phyloP scores from a whole-genome alignment of 2,113 vertebrate species.

The Anser cygnoides region DNA sequence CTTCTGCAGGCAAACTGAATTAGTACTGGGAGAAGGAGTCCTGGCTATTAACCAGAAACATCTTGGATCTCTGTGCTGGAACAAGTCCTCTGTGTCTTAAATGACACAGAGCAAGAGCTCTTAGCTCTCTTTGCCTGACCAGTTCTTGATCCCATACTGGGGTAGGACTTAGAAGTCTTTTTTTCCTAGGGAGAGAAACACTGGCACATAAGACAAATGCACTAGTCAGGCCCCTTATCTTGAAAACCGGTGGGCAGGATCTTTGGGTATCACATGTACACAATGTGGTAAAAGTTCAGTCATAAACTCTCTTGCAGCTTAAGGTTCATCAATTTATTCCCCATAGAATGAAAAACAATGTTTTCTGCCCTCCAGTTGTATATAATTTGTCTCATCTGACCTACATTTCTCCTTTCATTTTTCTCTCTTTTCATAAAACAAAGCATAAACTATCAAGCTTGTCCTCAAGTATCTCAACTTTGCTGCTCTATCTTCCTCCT shows the following conservation, averaged over 20 bases:
- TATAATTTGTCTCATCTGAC: neutral
- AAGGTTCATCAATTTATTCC: neutral
- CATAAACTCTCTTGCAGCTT: neutral
- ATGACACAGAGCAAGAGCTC: neutral
- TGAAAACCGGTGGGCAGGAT: neutral
- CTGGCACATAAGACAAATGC: neutral
- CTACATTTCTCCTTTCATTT: neutral
- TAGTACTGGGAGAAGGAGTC: neutral
- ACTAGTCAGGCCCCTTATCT: neutral
- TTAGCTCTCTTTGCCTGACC: neutral
- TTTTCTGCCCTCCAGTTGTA: neutral
- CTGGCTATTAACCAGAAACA: neutral
- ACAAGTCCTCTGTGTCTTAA: neutral
- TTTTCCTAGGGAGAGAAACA: neutral
- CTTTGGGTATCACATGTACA: neutral
- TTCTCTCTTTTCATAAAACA: neutral
- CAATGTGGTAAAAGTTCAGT: neutral
- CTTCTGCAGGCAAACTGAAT: neutral
- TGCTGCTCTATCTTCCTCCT: neutral
- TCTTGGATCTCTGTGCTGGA: neutral
- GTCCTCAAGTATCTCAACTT: neutral
- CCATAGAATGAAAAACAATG: neutral
- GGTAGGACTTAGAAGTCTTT: neutral
- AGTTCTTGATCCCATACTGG: neutral
- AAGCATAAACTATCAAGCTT: neutral